Evolutionary conservation across 2,113 vertebrate genomes (phyloP).

Genomic region (Aleadryas rufinucha): DNA sequence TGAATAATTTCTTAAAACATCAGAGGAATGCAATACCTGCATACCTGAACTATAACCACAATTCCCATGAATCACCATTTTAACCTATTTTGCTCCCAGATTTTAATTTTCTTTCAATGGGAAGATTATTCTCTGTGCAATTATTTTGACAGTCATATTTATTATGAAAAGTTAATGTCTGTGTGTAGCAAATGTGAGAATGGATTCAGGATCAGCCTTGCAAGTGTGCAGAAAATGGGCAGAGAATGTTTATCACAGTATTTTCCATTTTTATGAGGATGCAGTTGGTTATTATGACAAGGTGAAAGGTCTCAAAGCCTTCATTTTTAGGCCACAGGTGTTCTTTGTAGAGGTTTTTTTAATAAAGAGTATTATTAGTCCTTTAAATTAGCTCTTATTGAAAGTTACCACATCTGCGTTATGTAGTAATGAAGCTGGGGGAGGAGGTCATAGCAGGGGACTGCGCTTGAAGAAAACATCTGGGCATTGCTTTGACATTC

Average conservation of each 20-base stretch:
- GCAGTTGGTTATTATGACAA: conserved; percentile 56
- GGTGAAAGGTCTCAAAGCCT: conserved; percentile 55
- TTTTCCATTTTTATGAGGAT: conserved; percentile 59
- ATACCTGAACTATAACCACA: not conserved
- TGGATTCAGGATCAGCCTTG: not conserved
- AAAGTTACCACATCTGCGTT: conserved; percentile 51
- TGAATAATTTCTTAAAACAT: not conserved
- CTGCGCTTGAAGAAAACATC: conserved; percentile 57
- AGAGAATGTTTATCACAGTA: conserved; percentile 43
- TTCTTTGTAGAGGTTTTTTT: conserved; percentile 53
- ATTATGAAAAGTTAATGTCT: not conserved
- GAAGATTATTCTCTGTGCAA: not conserved
- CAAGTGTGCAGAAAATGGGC: conserved; percentile 8
- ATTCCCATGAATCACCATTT: not conserved
- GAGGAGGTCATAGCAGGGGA: conserved; percentile 53
- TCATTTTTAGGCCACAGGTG: conserved; percentile 62
- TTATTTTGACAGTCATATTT: not conserved
- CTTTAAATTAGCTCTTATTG: conserved; percentile 68
- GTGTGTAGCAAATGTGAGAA: not conserved
- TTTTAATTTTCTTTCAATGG: not conserved
- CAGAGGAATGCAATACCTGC: not conserved
- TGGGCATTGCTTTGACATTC: conserved; percentile 47
- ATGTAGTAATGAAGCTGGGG: conserved; percentile 54
- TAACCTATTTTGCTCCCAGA: not conserved
- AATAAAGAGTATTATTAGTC: conserved; percentile 69